phyloP scores from a whole-genome alignment of 2,888 invertebrate genomes.

The Andrena flavipes region DNA sequence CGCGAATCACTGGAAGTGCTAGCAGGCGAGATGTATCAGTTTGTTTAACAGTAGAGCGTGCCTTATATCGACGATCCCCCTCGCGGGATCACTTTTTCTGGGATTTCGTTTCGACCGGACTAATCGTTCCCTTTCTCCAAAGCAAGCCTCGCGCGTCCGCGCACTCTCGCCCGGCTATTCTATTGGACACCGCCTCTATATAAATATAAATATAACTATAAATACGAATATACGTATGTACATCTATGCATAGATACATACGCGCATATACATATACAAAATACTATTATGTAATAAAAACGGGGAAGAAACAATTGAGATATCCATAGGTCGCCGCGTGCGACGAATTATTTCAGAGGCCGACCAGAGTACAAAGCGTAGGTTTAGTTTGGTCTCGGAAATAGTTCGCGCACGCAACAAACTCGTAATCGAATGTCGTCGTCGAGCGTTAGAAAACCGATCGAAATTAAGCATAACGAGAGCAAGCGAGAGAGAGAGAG shows the following conservation, averaged over 20 bases:
- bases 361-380: conserved; percentile 83
- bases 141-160: conserved; percentile 16
- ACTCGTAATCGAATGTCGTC: conserved; percentile 56
- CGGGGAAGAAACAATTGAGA: conserved; percentile 21
- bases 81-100: conserved; percentile 32
- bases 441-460: conserved; percentile 57
- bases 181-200: conserved; percentile 37
- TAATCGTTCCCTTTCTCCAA: conserved; percentile 6
- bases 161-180: conserved; percentile 13
- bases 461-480: conserved; percentile 12
- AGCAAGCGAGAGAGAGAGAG: background rate
- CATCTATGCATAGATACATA: conserved; percentile 7
- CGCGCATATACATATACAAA: conserved; percentile 34
- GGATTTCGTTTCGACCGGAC: conserved; percentile 35
- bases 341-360: conserved; percentile 79
- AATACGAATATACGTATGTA: conserved; percentile 24
- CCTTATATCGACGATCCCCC: conserved; percentile 58
- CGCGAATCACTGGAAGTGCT: background rate
- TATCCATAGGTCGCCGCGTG: conserved; percentile 65
- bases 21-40: conserved; percentile 18
- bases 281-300: conserved; percentile 51
- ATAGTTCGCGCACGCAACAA: conserved; percentile 74
- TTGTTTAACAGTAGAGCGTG: conserved; percentile 64
- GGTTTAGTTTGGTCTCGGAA: conserved; percentile 81
- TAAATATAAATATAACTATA: conserved; percentile 19